Percentiles rank a stretch among this genome's conserved stretches.
These are phyloP conservation scores for Dasyornis broadbenti DNA, from an alignment of 2,113 vertebrate genomes.

Conservation along the genomic window DNA sequence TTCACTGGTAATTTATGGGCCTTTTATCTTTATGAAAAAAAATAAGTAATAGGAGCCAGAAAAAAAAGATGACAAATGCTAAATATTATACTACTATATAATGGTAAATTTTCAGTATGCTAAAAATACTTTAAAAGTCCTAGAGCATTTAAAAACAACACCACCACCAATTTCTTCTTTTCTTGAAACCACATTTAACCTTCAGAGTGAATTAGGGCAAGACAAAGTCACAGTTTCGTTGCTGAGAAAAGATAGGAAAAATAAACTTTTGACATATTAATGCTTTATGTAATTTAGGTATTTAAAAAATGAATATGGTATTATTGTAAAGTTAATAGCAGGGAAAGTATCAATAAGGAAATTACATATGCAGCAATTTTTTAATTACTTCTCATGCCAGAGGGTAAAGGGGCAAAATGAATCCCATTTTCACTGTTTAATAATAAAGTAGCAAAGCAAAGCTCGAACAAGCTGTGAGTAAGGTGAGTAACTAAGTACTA, in stretches of 20 bases:
- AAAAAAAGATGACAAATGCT: conserved; percentile 1
- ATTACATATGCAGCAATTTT: neutral
- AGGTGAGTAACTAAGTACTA: neutral
- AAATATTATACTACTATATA: neutral
- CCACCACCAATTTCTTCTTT: neutral
- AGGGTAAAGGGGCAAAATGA: neutral
- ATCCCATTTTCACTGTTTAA: neutral
- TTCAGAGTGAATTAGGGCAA: neutral
- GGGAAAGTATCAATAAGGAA: neutral
- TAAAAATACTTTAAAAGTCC: neutral
- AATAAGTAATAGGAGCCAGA: neutral
- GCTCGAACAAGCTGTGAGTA: neutral
- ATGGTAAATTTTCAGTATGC: neutral
- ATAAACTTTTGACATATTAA: neutral
- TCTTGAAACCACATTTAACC: neutral
- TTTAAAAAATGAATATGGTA: neutral
- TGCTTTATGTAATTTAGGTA: neutral
- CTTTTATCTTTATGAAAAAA: neutral
- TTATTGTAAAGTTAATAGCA: neutral
- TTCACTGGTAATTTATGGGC: neutral
- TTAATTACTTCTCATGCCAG: neutral
- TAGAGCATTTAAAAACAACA: neutral
- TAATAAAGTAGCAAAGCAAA: neutral
- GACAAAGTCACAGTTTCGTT: neutral
- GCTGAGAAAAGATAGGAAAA: neutral